Base-by-base conservation (phyloP, 2,888 invertebrate species). In the Helleia helle region DNA sequence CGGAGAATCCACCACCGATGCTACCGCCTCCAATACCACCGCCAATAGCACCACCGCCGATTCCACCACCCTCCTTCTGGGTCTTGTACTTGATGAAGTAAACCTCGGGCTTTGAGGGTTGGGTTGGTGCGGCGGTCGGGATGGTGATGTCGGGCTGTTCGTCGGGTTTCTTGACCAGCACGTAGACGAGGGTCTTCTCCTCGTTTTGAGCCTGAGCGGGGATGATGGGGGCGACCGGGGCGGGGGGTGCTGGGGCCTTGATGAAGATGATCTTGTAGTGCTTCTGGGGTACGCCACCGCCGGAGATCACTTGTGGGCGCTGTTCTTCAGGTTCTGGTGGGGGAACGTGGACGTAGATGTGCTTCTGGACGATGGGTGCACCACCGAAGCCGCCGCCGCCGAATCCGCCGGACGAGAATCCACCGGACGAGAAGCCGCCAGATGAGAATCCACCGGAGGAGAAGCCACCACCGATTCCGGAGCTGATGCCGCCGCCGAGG, bases 241-340 rank as follows among this genome's bases (percentile, higher is more conserved):
- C 90, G 60, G 91, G 91, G 52, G 91, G 88, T 52, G 92, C 89
- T 43, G 93, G 93, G 47, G 93, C 92, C 86, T 93, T 93, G 81
- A 93, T 93, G 89, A 93, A 93, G 86, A 93, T 92, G 79, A 93
- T 93, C 75, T 93, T 93, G 89, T 93, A 92, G 81, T 92, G 92
- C 64, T 92, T 92, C 76, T 92, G 92, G 61, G 89, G 77, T 36
- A 90, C 86, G 43, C 89, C 88, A 30, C 89, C 88, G 7, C 88
- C 86, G 41, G 83, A 81, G 62, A 91, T 87, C 42, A 90, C 88
- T 63, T 90, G 87, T 49, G 87, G 86, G 54, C 90, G 90, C 62
- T 88, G 87, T 69, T 88, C 88, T 79, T 90, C 90, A 27, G 90
- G 91, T 75, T 93, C 92, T 88, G 92, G 92, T 69, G 93, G 93